phyloP scores from a whole-genome alignment of 2,113 vertebrate species.

The Gracilinanus agilis region DNA sequence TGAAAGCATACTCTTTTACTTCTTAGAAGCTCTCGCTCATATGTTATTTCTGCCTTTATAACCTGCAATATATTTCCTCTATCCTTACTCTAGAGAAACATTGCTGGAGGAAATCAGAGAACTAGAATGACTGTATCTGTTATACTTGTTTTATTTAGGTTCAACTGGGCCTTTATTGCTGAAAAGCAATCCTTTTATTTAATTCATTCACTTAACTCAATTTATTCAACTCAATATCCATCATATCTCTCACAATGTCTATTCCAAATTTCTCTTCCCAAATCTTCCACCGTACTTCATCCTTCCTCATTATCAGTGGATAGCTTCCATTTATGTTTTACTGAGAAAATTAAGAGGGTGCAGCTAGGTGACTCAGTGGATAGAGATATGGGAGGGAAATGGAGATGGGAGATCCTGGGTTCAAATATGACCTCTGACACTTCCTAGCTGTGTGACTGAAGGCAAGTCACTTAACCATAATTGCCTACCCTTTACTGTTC shows the following conservation, averaged over 20 bases:
- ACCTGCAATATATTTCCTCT: background rate
- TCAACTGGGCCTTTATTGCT: background rate
- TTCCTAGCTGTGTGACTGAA: too few relatives aligned
- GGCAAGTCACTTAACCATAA: too few relatives aligned
- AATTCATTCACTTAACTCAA: background rate
- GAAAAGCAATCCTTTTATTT: background rate
- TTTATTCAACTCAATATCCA: background rate
- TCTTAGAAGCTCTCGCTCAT: background rate
- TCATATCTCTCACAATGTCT: background rate
- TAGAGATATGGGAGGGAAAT: too few relatives aligned
- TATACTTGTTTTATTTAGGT: background rate
- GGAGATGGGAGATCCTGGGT: too few relatives aligned
- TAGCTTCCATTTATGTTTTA: background rate
- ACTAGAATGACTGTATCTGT: background rate
- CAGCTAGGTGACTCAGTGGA: too few relatives aligned
- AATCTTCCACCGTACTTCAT: background rate
- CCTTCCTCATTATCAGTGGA: background rate
- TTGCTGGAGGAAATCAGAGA: background rate
- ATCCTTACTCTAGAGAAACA: background rate
- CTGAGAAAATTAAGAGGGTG: background rate
- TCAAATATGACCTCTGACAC: too few relatives aligned
- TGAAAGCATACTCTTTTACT: background rate
- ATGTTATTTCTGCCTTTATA: background rate
- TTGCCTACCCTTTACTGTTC: too few relatives aligned
- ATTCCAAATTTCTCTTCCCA: background rate